phyloP scores from a whole-genome alignment of 1,140 invertebrate species.

The Mercenaria mercenaria region DNA sequence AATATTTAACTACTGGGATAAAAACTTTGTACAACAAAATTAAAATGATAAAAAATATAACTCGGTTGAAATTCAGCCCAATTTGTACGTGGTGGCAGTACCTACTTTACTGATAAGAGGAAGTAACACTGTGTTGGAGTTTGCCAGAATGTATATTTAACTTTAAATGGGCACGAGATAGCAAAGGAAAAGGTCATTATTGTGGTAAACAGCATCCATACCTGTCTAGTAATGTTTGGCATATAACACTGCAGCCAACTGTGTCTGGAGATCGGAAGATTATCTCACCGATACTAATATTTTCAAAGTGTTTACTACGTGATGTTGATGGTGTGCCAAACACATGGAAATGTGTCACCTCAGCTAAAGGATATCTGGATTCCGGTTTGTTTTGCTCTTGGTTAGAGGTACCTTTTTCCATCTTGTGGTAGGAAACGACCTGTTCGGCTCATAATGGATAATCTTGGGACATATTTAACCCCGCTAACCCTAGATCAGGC shows the following conservation, averaged over 20 bases:
- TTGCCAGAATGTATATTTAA: too few relatives aligned
- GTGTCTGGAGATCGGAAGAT: neutral
- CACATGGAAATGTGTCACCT: neutral
- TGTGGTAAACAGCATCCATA: neutral
- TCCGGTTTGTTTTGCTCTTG: constrained; percentile 2
- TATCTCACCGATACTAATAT: neutral
- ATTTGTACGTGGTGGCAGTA: too few relatives aligned
- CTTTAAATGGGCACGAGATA: neutral
- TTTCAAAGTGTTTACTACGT: neutral
- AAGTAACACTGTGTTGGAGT: too few relatives aligned
- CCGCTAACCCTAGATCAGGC: constrained; percentile 74
- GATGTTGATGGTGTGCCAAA: neutral
- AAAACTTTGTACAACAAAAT: too few relatives aligned
- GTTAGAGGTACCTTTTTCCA: neutral
- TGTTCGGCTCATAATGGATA: constrained; percentile 62
- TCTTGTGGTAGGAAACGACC: constrained; percentile 37
- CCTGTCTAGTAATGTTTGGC: neutral
- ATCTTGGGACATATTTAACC: constrained; percentile 82
- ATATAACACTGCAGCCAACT: neutral
- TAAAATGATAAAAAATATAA: too few relatives aligned
- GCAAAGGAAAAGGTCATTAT: neutral
- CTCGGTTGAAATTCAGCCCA: too few relatives aligned
- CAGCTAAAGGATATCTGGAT: neutral
- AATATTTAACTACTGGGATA: too few relatives aligned
- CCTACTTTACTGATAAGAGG: too few relatives aligned